Base-by-base conservation (phyloP, 2,797 vertebrate genomes). In the Sardinella longiceps region DNA sequence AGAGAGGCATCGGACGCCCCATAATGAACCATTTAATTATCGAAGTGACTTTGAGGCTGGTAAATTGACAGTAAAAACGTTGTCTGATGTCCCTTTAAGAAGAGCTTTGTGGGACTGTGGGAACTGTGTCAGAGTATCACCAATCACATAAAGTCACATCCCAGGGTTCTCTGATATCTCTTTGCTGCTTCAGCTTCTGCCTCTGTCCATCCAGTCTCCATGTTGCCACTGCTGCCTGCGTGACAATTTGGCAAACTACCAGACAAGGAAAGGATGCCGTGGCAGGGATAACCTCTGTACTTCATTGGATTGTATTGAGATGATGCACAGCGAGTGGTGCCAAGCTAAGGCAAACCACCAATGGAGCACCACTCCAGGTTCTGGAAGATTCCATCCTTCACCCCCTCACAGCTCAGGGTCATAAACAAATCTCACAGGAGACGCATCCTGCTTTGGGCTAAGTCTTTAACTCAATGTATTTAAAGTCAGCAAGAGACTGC, bases 381-480 rank as follows among this genome's bases (percentile, higher is more conserved):
- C 23, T 58, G 25, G 5, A 74, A 25, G 1, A 18, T 6, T 37
- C 89, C 89, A 89, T 90, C 90, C 89, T 23, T 85, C 88, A 83
- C 88, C 85, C 85, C 88, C 83, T 82, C 90, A 91, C 86, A 92
- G 90, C 33, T n/a, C 14, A 91, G 91, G 92, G 92, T 93, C 91
- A 93, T 93, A 91, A 94, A 94, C 93, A 93, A 92, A 93, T 92
- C 90, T 82, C 88, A 90, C 82, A 84, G 12, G 60, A 87, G 84
- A 83, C 88, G 83, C 87, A 87, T 88, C 85, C 86, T 85, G 66
- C 5, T 4, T 12, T 33, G 70, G 33, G 70, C 89, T 91, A 90
- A 91, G 84, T 87, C 89, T 84, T 92, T 93, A 91, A 93, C 93
- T 93, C 92, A 90, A 87, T 87, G 88, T 91, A 86, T 92, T 90